Base-by-base conservation (phyloP, 1,140 invertebrate genomes). In the Leguminivora glycinivorella region DNA sequence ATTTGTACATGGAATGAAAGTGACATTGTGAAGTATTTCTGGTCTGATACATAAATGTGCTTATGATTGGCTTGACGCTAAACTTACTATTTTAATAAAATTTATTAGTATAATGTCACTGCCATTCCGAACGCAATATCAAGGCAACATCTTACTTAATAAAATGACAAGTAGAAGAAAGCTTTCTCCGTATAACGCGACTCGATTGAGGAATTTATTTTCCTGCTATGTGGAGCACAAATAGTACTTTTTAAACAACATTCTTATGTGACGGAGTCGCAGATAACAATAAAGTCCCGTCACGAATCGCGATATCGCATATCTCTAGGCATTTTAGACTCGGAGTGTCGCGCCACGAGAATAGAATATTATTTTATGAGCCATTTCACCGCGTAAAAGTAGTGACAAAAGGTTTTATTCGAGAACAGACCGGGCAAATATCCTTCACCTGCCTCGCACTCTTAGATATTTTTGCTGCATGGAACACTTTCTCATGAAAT, bases 291-390 rank as follows among this genome's bases (percentile, higher is more conserved):
- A 71, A 73, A 76, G 72, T 77, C 70, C 74, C 73, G 72, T 74
- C 58, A 38, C 58, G 70, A 77, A 74, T 70, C 68, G 70, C 66
- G 74, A 75, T 78, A 75, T 77, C 70, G 74, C 75, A 52, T 34
- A 70, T 70, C 43, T 69, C 56, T 75, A 74, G 72, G 69, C 26
- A 74, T 76, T 80, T 76, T 71, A 60, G 58, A 72, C 79, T 76
- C 69, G 76, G 73, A 40, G 73, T 69, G 68, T 68, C 70, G 71
- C 69, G 71, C 75, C 69, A 72, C 74, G 78, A 79, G 75, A 79
- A 79, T 81, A 73, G 72, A 72, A 78, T 82, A 78, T 78, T 78
- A 78, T 77, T 71, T 63, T 63, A 63, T 63, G 58, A 29, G 25
- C 25, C 26, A 63, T 70, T 71, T 56, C 60, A 70, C 52, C 47